Percentiles rank a stretch among this genome's conserved stretches.
Evolutionary conservation across 1,140 invertebrate genomes (phyloP).

Genomic region (Cylas formicarius): DNA sequence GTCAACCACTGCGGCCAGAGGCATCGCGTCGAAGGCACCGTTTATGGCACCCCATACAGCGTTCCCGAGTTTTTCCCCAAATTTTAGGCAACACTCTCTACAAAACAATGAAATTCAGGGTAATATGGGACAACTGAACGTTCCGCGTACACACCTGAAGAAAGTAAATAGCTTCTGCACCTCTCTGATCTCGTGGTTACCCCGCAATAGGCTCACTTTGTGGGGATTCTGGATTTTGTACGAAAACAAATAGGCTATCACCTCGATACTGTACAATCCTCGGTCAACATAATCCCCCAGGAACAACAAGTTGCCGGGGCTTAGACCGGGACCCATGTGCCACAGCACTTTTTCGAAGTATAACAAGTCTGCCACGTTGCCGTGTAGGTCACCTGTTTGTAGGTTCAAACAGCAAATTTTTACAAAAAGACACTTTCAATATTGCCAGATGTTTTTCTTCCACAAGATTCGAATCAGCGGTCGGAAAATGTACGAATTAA

Average conservation of each 20-base stretch:
- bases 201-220: conserved; percentile 54
- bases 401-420: background rate
- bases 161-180: conserved; percentile 68
- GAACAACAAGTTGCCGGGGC: conserved; percentile 54
- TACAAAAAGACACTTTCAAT: too few species aligned
- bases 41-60: conserved; percentile 64
- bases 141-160: conserved; percentile 45
- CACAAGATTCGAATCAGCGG: too few species aligned
- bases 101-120: conserved; percentile 21
- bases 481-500: too few species aligned
- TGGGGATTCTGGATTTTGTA: conserved; percentile 56
- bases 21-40: conserved; percentile 61
- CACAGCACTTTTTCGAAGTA: conserved; percentile 44
- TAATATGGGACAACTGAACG: conserved; percentile 8
- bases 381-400: conserved; percentile 44
- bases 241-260: conserved; percentile 56
- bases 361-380: conserved; percentile 43
- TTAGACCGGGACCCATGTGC: conserved; percentile 39
- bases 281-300: conserved; percentile 64
- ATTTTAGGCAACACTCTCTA: conserved; percentile 57
- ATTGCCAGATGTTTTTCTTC: too few species aligned
- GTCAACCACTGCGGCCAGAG: conserved; percentile 63
- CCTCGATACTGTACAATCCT: conserved; percentile 54
- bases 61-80: conserved; percentile 53
- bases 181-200: conserved; percentile 58